Conservation (phyloP, 1,140 invertebrate species). For the Araneus ventricosus region DNA sequence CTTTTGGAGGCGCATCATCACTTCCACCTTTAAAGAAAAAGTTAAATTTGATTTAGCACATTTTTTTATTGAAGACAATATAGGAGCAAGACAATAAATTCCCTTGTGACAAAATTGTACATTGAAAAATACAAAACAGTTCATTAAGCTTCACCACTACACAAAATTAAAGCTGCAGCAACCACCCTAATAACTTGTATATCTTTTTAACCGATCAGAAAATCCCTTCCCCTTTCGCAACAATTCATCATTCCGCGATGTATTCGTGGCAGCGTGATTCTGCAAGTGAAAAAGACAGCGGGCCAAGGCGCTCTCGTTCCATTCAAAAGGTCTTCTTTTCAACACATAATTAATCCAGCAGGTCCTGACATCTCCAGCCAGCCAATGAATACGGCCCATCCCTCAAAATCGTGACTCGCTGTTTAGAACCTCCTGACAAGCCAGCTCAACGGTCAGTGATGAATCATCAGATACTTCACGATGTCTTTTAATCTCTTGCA, state of each 20-base stretch:
- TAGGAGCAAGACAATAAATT: too few relatives aligned
- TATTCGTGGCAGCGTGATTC: neutral
- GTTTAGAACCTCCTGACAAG: neutral
- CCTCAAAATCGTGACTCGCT: neutral
- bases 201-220: neutral
- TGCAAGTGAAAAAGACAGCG: neutral
- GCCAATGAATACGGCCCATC: neutral
- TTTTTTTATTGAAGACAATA: too few relatives aligned
- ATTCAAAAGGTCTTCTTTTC: neutral
- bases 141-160: too few relatives aligned
- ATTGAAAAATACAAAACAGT: too few relatives aligned
- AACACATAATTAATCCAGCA: conserved; percentile 21
- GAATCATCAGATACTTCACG: conserved; percentile 28
- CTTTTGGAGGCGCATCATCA: too few relatives aligned
- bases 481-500: conserved; percentile 57
- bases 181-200: neutral
- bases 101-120: too few relatives aligned
- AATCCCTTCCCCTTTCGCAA: neutral
- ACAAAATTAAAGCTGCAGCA: too few relatives aligned
- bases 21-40: too few relatives aligned
- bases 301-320: too few relatives aligned
- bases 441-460: conserved; percentile 14
- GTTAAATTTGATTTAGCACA: too few relatives aligned
- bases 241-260: neutral
- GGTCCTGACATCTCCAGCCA: neutral